Conservation (phyloP, 2,888 invertebrate species). For the Melikaiella ostensackeni region DNA sequence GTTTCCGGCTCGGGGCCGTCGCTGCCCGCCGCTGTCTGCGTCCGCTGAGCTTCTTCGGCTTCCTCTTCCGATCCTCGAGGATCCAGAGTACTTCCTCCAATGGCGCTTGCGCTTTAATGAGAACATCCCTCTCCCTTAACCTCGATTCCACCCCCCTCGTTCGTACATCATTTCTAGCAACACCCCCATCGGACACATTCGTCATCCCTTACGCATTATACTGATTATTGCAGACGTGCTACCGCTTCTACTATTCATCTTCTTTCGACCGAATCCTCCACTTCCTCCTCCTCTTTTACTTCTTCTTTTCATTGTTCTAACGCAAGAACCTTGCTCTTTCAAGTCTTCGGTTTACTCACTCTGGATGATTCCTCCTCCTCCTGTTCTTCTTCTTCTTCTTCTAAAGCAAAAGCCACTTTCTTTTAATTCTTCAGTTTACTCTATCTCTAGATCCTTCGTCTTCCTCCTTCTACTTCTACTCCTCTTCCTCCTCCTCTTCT, state of each 20-base stretch:
- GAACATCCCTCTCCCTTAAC: constrained; percentile 44
- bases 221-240: constrained; percentile 18
- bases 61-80: constrained; percentile 69
- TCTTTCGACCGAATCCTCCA: background rate
- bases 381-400: too few species aligned
- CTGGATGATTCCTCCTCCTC: too few species aligned
- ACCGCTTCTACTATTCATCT: background rate
- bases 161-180: constrained; percentile 52
- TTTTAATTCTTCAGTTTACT: too few species aligned
- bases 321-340: too few species aligned
- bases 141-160: constrained; percentile 43
- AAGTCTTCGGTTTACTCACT: too few species aligned
- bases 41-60: constrained; percentile 69
- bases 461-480: background rate
- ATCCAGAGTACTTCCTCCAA: constrained; percentile 58
- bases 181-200: constrained; percentile 43
- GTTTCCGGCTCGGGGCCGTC: constrained; percentile 71
- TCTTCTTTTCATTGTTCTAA: background rate
- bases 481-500: too few species aligned
- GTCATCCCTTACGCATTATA: constrained; percentile 17
- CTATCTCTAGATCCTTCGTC: too few species aligned
- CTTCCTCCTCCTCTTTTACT: background rate
- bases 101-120: constrained; percentile 52
- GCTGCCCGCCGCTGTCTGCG: constrained; percentile 70
- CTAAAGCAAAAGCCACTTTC: too few species aligned